A percentile compares a stretch with the other conserved stretches of the same genome.
These are phyloP conservation scores for Drosophila guanche DNA, from an alignment of 1,140 invertebrate genomes.

Conservation along the genomic window DNA sequence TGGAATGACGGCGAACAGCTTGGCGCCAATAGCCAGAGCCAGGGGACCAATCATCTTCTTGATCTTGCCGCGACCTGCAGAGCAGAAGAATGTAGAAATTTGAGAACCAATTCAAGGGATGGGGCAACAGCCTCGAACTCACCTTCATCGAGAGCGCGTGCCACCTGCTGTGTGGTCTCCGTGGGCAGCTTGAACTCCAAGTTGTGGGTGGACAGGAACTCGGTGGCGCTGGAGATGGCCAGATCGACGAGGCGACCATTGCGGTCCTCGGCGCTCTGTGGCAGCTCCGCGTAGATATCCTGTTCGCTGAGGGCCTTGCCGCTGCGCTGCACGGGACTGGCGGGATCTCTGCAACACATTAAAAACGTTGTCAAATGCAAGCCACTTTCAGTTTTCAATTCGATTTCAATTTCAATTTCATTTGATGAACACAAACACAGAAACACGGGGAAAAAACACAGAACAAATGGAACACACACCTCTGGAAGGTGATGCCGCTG, in stretches of 20 bases:
- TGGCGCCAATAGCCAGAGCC: constrained; percentile 87
- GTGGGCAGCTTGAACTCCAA: constrained; percentile 86
- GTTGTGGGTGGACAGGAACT: constrained; percentile 86
- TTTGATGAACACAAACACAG: constrained; percentile 27
- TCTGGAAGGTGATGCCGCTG: constrained; percentile 86
- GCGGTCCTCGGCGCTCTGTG: constrained; percentile 84
- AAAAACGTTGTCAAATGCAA: background rate
- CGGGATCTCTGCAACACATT: constrained; percentile 72
- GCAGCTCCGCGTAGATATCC: constrained; percentile 85
- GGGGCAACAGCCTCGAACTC: background rate
- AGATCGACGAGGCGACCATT: constrained; percentile 85
- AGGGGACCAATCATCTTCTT: constrained; percentile 89
- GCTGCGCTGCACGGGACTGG: constrained; percentile 80
- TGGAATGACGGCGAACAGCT: constrained; percentile 88
- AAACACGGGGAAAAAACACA: background rate
- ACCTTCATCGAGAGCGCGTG: constrained; percentile 87
- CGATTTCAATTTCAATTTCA: constrained; percentile 19
- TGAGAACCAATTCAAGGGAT: background rate
- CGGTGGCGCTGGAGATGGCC: constrained; percentile 84
- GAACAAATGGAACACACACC: constrained; percentile 74
- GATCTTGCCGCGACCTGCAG: constrained; percentile 88
- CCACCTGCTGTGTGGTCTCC: constrained; percentile 84
- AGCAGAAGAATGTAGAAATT: background rate
- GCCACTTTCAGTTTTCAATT: constrained; percentile 19
- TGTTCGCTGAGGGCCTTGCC: constrained; percentile 84